Percentiles rank a stretch among this genome's conserved stretches.
Conservation (phyloP, 2,888 invertebrate genomes). For the Arge pagana region DNA sequence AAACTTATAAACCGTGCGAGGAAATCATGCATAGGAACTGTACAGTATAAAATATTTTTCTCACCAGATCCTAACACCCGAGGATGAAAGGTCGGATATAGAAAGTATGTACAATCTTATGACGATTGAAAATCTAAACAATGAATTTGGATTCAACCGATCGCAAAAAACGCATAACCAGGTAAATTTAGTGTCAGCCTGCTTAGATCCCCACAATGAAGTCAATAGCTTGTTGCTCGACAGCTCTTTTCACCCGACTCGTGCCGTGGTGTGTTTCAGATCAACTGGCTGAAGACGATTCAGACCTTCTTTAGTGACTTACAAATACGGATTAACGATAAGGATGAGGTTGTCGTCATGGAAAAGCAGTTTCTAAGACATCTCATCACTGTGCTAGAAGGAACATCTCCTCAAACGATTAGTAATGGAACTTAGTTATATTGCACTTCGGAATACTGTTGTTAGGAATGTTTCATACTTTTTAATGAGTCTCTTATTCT, state of each 20-base stretch:
- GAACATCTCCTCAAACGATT: slow-evolving; percentile 33
- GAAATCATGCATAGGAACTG: too few relatives aligned
- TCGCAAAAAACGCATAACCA: too few relatives aligned
- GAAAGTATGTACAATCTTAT: slow-evolving; percentile 19
- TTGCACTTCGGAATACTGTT: too few relatives aligned
- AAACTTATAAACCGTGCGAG: slow-evolving; percentile 30
- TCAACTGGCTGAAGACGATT: slow-evolving; percentile 36
- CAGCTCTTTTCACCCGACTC: background rate
- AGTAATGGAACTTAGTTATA: too few relatives aligned
- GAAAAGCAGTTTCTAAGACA: slow-evolving; percentile 38
- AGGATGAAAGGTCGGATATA: slow-evolving; percentile 18
- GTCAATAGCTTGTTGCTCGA: background rate
- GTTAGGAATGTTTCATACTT: background rate
- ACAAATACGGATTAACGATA: slow-evolving; percentile 27
- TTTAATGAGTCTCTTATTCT: too few relatives aligned
- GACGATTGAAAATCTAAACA: slow-evolving; percentile 14
- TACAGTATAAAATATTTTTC: background rate
- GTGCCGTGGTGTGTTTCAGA: slow-evolving; percentile 23
- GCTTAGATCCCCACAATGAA: background rate
- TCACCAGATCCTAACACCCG: slow-evolving; percentile 15
- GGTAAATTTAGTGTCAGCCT: too few relatives aligned
- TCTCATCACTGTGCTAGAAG: slow-evolving; percentile 33
- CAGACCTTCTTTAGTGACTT: slow-evolving; percentile 33
- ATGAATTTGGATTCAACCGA: slow-evolving; percentile 31
- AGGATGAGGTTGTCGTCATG: slow-evolving; percentile 37